phyloP scores from a whole-genome alignment of 2,797 vertebrate species.

The Phalanger gymnotis region DNA sequence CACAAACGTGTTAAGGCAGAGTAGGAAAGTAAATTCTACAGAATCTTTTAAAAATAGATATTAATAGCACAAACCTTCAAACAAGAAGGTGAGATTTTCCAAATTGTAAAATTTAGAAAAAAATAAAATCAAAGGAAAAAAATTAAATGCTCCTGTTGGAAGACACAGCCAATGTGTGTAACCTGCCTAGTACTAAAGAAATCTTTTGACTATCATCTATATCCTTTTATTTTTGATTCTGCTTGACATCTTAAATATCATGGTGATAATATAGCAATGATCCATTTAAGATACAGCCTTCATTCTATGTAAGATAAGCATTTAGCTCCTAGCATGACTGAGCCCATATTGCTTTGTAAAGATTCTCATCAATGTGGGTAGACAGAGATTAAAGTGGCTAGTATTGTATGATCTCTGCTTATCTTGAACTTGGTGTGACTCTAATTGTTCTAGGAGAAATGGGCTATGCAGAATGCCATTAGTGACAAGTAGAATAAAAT shows the following conservation, averaged over 20 bases:
- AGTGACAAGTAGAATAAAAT: not conserved
- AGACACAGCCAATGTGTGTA: not conserved
- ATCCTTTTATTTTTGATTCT: slow-evolving; percentile 17
- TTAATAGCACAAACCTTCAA: not conserved
- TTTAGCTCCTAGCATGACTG: slow-evolving; percentile 14
- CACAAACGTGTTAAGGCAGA: not conserved
- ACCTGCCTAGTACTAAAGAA: not conserved
- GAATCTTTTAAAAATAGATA: not conserved
- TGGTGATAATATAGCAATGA: slow-evolving; percentile 31
- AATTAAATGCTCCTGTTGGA: slow-evolving; percentile 51
- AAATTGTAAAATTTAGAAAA: slow-evolving; percentile 33
- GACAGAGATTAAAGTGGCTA: not conserved
- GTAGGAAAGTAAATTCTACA: not conserved
- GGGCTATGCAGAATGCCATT: not conserved
- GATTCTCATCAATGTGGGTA: not conserved
- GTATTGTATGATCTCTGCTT: not conserved
- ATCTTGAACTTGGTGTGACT: not conserved
- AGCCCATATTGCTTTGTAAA: not conserved
- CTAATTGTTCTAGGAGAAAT: not conserved
- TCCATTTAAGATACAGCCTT: not conserved
- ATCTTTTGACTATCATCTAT: slow-evolving; percentile 37
- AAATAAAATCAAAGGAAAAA: slow-evolving; percentile 52
- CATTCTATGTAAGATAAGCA: slow-evolving; percentile 13
- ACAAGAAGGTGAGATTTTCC: slow-evolving; percentile 64
- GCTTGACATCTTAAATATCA: not conserved